Conservation (phyloP, 2,113 vertebrate genomes). For the Thalassarche chlororhynchos region DNA sequence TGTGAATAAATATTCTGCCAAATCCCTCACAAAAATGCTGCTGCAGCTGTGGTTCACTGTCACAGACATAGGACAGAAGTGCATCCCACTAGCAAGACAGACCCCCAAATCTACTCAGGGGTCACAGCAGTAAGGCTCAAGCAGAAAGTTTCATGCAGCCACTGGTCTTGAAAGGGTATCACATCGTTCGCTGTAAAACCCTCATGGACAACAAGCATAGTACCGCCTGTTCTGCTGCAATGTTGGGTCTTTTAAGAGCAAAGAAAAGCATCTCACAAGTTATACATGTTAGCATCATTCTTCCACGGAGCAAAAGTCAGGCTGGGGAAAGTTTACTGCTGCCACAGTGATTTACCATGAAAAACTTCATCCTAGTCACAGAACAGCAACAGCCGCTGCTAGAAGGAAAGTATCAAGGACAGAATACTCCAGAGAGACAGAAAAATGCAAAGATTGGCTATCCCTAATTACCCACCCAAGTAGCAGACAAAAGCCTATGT, state of each 20-base stretch:
- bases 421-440: background rate
- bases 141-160: background rate
- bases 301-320: background rate
- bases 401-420: background rate
- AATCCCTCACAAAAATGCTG: background rate
- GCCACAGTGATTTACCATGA: background rate
- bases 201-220: background rate
- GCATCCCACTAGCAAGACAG: background rate
- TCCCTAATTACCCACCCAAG: background rate
- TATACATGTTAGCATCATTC: background rate
- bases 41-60: background rate
- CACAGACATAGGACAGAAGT: background rate
- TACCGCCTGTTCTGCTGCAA: background rate
- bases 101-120: background rate
- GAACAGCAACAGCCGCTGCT: background rate
- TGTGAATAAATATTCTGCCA: background rate
- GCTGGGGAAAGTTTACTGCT: background rate
- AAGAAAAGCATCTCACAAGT: background rate
- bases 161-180: background rate
- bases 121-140: background rate
- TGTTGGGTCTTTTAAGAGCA: background rate
- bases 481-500: background rate
- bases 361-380: background rate
- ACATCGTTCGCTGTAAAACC: background rate
- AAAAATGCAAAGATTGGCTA: background rate